phyloP scores from a whole-genome alignment of 2,797 vertebrate species.

The Cyclura pinguis region DNA sequence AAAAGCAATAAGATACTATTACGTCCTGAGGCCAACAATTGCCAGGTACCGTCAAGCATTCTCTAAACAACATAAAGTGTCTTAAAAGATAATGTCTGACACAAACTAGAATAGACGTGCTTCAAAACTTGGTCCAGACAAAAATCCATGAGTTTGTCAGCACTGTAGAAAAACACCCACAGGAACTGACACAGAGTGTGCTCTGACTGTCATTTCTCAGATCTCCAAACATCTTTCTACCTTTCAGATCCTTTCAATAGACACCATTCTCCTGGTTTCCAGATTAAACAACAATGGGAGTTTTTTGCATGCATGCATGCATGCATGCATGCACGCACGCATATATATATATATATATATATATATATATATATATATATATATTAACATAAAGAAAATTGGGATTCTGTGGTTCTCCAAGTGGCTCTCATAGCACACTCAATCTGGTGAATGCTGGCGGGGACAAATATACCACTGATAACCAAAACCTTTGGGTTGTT shows the following conservation, averaged over 20 bases:
- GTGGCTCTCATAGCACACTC: not conserved
- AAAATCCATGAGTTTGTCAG: not conserved
- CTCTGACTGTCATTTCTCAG: too few relatives aligned
- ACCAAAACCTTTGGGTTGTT: too few relatives aligned
- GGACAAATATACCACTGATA: not conserved
- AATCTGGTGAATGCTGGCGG: too few relatives aligned
- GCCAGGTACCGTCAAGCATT: not conserved
- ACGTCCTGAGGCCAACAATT: not conserved
- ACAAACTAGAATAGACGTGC: not conserved
- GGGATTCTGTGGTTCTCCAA: not conserved
- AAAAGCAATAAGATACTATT: not conserved
- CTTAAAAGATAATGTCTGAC: not conserved
- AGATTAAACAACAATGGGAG: not conserved
- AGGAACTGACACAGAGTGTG: not conserved
- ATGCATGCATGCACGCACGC: too few relatives aligned
- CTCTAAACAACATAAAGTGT: not conserved
- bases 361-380: too few relatives aligned
- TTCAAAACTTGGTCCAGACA: not conserved
- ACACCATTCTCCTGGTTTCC: not conserved
- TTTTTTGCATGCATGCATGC: too few relatives aligned
- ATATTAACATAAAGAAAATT: not conserved
- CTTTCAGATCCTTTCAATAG: not conserved
- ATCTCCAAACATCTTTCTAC: not conserved
- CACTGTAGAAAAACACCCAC: not conserved
- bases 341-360: too few relatives aligned